Percentiles rank a stretch among this genome's conserved stretches.
Evolutionary conservation across 2,888 invertebrate species (phyloP).

Genomic region (Athalia circularis): DNA sequence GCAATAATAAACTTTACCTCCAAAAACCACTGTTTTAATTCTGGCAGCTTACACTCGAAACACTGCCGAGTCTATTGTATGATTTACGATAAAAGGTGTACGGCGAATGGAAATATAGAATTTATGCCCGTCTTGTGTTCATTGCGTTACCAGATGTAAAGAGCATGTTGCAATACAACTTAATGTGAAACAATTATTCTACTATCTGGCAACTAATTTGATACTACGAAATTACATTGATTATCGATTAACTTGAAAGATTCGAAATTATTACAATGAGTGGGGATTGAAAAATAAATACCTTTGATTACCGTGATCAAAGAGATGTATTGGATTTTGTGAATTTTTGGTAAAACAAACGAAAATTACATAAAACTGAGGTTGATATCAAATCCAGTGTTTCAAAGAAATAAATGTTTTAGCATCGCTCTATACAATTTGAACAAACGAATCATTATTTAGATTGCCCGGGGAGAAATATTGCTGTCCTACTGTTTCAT

Average conservation of each 20-base stretch:
- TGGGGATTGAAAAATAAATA: not conserved
- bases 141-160: not conserved
- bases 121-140: not conserved
- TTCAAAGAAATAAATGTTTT: not conserved
- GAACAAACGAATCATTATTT: not conserved
- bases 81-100: no score
- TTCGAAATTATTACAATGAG: not conserved
- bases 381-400: slow-evolving; percentile 6
- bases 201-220: not conserved
- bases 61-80: not conserved
- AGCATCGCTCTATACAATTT: not conserved
- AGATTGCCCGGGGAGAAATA: slow-evolving; percentile 60
- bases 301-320: not conserved
- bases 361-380: not conserved
- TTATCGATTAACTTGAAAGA: not conserved
- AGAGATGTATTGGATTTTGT: not conserved
- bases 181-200: not conserved
- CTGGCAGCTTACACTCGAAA: not conserved
- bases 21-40: not conserved
- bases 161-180: not conserved
- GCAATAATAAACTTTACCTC: not conserved
- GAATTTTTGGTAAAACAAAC: not conserved
- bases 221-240: not conserved
- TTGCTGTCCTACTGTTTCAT: slow-evolving; percentile 60
- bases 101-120: no score